Evolutionary conservation across 2,113 vertebrate species (phyloP).

Genomic region (Pelobates fuscus): DNA sequence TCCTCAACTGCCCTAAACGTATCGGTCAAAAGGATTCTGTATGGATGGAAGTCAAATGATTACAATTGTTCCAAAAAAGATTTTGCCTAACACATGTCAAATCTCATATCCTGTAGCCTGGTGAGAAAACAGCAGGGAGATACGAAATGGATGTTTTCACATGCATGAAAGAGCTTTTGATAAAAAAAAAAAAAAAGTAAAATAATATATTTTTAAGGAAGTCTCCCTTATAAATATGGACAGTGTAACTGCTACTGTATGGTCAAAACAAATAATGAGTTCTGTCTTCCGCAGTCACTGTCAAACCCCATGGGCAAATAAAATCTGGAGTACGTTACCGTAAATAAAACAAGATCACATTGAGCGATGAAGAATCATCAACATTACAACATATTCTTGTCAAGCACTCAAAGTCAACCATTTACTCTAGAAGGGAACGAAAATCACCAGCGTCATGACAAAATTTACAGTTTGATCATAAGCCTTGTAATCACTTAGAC

Average conservation of each 20-base stretch:
- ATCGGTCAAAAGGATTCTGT: no score
- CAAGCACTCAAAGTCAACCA: conserved; percentile 38
- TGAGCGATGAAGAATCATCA: background rate
- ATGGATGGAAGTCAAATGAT: no score
- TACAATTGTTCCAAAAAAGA: no score
- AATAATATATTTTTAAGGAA: background rate
- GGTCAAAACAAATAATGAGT: background rate
- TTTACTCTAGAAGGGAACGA: conserved; percentile 35
- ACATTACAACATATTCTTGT: conserved; percentile 5
- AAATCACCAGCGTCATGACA: conserved; percentile 50
- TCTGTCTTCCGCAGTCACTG: background rate
- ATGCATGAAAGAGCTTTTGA: background rate
- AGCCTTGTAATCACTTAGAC: conserved; percentile 55
- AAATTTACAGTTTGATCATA: conserved; percentile 55
- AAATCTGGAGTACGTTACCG: background rate
- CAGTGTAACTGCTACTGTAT: background rate
- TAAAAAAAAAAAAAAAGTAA: background rate
- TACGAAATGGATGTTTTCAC: background rate
- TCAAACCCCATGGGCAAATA: background rate
- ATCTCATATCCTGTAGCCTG: background rate
- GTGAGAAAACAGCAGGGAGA: background rate
- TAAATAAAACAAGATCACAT: background rate
- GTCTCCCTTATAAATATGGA: conserved; percentile 8
- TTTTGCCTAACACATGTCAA: background rate
- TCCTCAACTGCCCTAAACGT: no score